Percentiles rank a stretch among this genome's conserved stretches.
These are phyloP conservation scores for Nestor notabilis DNA, from an alignment of 2,113 vertebrate species.

Conservation along the genomic window DNA sequence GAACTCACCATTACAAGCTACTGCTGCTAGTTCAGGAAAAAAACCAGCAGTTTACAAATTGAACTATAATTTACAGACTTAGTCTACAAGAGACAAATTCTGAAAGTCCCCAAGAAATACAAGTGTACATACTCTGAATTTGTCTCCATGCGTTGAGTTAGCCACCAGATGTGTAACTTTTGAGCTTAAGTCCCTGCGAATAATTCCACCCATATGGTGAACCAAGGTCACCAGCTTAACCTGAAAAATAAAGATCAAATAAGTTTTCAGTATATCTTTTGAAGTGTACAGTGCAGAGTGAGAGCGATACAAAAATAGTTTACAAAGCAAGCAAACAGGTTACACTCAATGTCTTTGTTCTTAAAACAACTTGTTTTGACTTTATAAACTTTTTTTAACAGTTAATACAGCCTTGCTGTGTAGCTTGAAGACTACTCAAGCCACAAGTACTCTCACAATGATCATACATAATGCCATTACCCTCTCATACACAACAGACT, in stretches of 20 bases:
- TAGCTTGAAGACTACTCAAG: not conserved
- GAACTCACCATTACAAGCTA: not conserved
- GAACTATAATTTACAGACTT: not conserved
- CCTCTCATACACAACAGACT: not conserved
- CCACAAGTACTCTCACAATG: not conserved
- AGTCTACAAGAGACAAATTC: not conserved
- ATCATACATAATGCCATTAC: not conserved
- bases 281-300: fast-evolving
- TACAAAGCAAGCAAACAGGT: not conserved
- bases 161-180: constrained; percentile 97
- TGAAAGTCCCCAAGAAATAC: not conserved
- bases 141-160: constrained; percentile 93
- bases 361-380: not conserved
- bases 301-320: not conserved
- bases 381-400: not conserved
- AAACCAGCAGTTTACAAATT: not conserved
- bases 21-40: not conserved
- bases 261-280: not conserved
- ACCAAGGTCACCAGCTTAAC: constrained; percentile 92
- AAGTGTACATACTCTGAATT: constrained; percentile 89
- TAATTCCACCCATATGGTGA: constrained; percentile 97
- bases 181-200: constrained; percentile 92
- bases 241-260: constrained; percentile 69
- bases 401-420: not conserved
- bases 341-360: not conserved